Percentiles rank a stretch among this genome's conserved stretches.
Evolutionary conservation across 2,797 vertebrate species (phyloP).

Genomic region (Bovichtus variegatus): DNA sequence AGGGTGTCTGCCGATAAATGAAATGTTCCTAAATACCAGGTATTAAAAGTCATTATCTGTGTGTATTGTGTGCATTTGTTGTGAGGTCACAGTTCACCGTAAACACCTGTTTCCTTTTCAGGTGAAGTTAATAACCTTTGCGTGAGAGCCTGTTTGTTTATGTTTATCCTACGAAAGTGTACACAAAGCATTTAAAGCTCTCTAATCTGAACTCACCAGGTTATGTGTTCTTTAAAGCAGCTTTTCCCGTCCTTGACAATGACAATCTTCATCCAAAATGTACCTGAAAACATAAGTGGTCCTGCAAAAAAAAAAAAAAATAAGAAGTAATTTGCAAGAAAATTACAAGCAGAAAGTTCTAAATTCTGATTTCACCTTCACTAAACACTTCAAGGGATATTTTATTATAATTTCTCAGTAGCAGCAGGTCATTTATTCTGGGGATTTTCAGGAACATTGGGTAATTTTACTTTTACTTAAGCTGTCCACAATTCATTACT

Average conservation of each 20-base stretch:
- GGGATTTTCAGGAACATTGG: neutral
- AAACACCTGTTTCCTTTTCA: slow-evolving; percentile 3
- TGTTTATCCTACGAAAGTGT: too few species aligned
- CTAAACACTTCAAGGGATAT: neutral
- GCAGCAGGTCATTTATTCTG: too few species aligned
- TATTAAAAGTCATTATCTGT: slow-evolving; percentile 12
- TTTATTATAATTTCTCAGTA: neutral
- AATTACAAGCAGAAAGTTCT: neutral
- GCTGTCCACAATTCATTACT: too few species aligned
- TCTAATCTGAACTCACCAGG: neutral
- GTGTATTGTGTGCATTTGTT: neutral
- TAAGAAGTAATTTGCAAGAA: neutral
- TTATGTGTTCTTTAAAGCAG: neutral
- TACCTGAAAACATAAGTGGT: neutral
- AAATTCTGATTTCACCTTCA: neutral
- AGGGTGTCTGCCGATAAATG: neutral
- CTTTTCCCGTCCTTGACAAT: neutral
- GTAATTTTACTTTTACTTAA: neutral
- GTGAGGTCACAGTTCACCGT: neutral
- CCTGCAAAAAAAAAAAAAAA: accelerated
- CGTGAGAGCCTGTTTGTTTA: neutral
- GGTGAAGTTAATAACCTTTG: neutral
- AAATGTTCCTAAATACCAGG: neutral
- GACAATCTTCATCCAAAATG: neutral
- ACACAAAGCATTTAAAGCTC: too few species aligned